phyloP scores from a whole-genome alignment of 2,113 vertebrate species.

The Thomomys bottae region DNA sequence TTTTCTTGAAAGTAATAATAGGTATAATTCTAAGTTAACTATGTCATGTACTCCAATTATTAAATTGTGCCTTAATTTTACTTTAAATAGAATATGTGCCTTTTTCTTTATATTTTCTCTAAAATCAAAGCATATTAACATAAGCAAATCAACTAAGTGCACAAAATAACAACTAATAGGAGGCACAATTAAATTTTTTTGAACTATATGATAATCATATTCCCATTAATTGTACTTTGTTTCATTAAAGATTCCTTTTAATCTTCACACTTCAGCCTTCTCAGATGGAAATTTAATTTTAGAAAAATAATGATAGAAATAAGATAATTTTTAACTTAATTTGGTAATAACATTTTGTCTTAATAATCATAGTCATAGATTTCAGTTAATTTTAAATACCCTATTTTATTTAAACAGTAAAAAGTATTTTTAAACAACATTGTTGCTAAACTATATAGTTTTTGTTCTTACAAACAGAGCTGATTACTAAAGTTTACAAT shows the following conservation, averaged over 20 bases:
- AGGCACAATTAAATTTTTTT: slow-evolving; percentile 41
- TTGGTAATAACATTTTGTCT: slow-evolving; percentile 56
- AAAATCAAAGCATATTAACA: slow-evolving; percentile 48
- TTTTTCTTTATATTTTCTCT: neutral
- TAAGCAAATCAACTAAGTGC: slow-evolving; percentile 2
- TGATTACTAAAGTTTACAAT: slow-evolving; percentile 48
- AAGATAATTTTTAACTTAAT: slow-evolving; percentile 59
- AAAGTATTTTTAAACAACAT: slow-evolving; percentile 39
- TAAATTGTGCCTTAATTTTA: slow-evolving; percentile 4
- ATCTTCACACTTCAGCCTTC: slow-evolving; percentile 48
- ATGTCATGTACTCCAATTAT: neutral
- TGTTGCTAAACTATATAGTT: neutral
- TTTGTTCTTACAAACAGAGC: slow-evolving; percentile 17
- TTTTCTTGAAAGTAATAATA: neutral
- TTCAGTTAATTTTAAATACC: slow-evolving; percentile 62
- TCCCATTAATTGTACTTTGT: slow-evolving; percentile 53
- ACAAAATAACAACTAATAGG: slow-evolving; percentile 50
- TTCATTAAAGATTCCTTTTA: slow-evolving; percentile 64
- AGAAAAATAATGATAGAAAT: neutral
- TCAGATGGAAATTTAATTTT: slow-evolving; percentile 44
- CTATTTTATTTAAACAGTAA: slow-evolving; percentile 54
- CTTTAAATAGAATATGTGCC: slow-evolving; percentile 10
- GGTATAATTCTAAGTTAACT: neutral
- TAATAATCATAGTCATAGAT: slow-evolving; percentile 31
- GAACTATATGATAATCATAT: slow-evolving; percentile 37